Evolutionary conservation across 2,888 invertebrate species (phyloP).

Genomic region (Gymnosoma rotundatum): DNA sequence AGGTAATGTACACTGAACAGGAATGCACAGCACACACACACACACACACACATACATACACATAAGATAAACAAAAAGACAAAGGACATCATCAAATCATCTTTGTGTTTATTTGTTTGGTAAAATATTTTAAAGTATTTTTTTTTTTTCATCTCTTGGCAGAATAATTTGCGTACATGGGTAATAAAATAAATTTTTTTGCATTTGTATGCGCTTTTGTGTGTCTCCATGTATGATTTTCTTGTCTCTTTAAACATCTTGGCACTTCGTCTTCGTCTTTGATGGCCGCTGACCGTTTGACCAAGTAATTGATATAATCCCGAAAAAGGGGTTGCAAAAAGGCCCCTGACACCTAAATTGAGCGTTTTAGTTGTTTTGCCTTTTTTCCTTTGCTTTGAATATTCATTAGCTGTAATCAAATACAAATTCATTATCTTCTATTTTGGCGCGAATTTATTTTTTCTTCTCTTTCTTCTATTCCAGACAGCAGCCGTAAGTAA

Average conservation of each 20-base stretch:
- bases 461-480: background rate
- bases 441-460: slow-evolving; percentile 65
- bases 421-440: slow-evolving; percentile 38
- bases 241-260: slow-evolving; percentile 40
- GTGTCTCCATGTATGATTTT: slow-evolving; percentile 12
- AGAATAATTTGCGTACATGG: slow-evolving; percentile 54
- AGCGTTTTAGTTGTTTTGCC: slow-evolving; percentile 1
- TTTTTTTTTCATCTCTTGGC: background rate
- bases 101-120: background rate
- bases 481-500: slow-evolving; percentile 41
- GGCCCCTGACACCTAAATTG: background rate
- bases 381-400: slow-evolving; percentile 27
- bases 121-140: background rate
- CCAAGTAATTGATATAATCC: slow-evolving; percentile 31
- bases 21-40: too few species aligned
- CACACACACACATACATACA: background rate
- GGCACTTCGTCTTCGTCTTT: background rate
- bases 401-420: slow-evolving; percentile 38
- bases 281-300: slow-evolving; percentile 65
- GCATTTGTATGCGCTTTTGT: background rate
- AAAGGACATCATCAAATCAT: too few species aligned
- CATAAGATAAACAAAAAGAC: background rate
- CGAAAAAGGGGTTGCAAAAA: slow-evolving; percentile 44
- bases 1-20: background rate
- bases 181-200: slow-evolving; percentile 39